Base-by-base conservation (phyloP, 1,140 invertebrate species). In the Homarus americanus region DNA sequence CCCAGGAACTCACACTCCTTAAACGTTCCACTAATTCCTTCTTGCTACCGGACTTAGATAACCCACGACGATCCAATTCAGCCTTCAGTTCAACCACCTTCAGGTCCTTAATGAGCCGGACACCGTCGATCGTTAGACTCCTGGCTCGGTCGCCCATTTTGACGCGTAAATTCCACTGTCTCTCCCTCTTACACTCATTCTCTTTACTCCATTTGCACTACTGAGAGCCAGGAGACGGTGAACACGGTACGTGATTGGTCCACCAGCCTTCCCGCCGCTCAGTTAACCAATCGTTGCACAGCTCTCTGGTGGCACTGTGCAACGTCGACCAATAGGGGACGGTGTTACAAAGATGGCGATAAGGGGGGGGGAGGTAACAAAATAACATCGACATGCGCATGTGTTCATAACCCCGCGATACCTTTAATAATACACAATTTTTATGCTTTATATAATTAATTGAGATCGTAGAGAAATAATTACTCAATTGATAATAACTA, bases 21-120 rank as follows among this genome's bases (percentile, higher is more conserved):
- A 96, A 93, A 89, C 95, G 93, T 92, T 96, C 95, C 12, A 94
- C 92, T 12, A 96, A 93, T 44, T 95, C 95, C 86, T 95, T 94
- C 93, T 96, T 96, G 40, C 95, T 94, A 32, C 95, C 95, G 53
- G 94, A 94, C 93, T 95, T 96, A 82, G 95, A 95, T 24, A 96
- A 92, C 34, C 94, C 94, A 41, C 95, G 93, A 92, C 95, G 95
- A 87, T 95, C 95, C 82, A 96, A 93, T 93, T 96, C 95, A 69
- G 93, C 93, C 93, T 94, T 94, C 38, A 96, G 93, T 93, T 96
- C 95, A 72, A 95, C 94, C 66, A 96, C 95, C 78, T 95, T 94
- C 58, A 96, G 93, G 88, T 91, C 89, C 78, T 91, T 91, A 63
- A 91, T 91, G 73, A 78, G 73, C 49, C 89, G 73, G 38, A 85